Evolutionary conservation across 1,140 invertebrate species (phyloP), one percentile per base, ranked within the genome.

Genomic region (Mamestra configurata): DNA sequence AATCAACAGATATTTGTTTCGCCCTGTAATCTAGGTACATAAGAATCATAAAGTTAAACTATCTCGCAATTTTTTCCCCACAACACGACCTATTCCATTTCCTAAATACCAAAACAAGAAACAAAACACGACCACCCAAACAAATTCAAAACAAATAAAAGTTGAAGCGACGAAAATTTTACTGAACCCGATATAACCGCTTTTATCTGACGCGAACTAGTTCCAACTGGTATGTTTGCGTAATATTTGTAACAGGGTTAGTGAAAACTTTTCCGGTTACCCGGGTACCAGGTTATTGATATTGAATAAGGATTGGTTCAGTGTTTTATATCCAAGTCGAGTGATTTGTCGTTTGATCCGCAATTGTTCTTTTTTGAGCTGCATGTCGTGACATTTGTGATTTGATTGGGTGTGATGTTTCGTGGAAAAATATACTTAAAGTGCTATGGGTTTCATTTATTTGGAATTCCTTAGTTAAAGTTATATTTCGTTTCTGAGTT

Each of bases 111-210:
- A 59, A 31, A 59, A 57, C 24, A 4, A 27, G 27, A 59, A 13
- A 40, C 10, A 40, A 66, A 35, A 64, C 35, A 66, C 35, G 40
- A 40, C 35, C 1, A 40, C 18, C 10, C 18, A 22, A 66, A 66
- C 61, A 24, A 59, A 75, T 75, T 75, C 35, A 37, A 43, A 75
- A 59, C 53, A 75, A 75, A 75, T 75, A 75, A 75, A 75, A 57
- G 35, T 55, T 59, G 18, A 24, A 61, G 24, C 40, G 59, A 37
- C 59, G 27, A 64, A 49, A 57, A 76, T 61, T 64, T 61, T 46
- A 61, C n/a, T 76, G 40, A 31, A 43, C 73, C 7, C 57, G 53
- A 76, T 76, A 76, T 64, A 76, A 76, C 73, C 40, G 8, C 57
- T 61, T 61, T 76, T 76, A 61, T 76, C 57, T 61, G 55, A 18